These are phyloP conservation scores for Tridacna gigas DNA, from an alignment of 2,888 invertebrate genomes.

Conservation along the genomic window DNA sequence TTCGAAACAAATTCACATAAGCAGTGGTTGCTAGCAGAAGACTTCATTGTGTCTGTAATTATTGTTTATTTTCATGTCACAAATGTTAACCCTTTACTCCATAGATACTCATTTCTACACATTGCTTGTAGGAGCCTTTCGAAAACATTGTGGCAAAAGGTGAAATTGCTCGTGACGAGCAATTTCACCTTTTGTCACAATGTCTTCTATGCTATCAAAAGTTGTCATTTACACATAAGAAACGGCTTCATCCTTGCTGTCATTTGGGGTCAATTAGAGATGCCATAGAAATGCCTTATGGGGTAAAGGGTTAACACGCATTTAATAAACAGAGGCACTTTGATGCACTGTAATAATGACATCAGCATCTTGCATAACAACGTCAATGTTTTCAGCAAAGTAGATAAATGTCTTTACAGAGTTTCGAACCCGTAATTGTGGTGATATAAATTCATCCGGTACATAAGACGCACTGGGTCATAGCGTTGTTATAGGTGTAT, in stretches of 20 bases:
- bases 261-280: no score
- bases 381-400: not conserved
- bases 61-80: constrained; percentile 6
- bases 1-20: constrained; percentile 18
- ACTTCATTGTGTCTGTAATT: constrained; percentile 9
- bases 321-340: constrained; percentile 2
- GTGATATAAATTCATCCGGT: not conserved
- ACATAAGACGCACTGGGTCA: not conserved
- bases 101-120: no score
- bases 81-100: no score
- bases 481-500: constrained; percentile 7
- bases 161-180: no score
- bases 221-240: no score
- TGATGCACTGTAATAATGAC: not conserved
- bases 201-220: no score
- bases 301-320: no score
- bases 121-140: no score
- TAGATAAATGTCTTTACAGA: constrained; percentile 6
- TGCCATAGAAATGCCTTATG: no score
- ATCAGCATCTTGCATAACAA: constrained; percentile 6
- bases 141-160: no score
- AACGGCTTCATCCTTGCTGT: no score
- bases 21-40: constrained; percentile 11
- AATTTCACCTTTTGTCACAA: no score
- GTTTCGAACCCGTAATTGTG: not conserved